Conservation (phyloP, 2,888 invertebrate species). For the Temnothorax unifasciatus region DNA sequence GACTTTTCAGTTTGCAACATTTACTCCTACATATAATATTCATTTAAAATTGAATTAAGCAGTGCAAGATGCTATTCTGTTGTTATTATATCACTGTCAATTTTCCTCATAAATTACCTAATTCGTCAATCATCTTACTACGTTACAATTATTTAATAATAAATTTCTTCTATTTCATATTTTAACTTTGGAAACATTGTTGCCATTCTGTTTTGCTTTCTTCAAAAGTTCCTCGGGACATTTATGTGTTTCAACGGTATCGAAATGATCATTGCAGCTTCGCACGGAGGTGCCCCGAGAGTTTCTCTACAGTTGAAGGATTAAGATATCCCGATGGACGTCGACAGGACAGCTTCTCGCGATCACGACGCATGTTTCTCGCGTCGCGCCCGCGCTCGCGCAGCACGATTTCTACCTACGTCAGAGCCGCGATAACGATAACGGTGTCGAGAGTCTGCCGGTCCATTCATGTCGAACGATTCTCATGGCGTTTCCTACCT, state of each 20-base stretch:
- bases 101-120: background rate
- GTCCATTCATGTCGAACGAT: constrained; percentile 72
- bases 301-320: constrained; percentile 1
- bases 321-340: constrained; percentile 32
- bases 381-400: constrained; percentile 19
- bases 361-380: constrained; percentile 32
- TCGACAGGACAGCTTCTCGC: constrained; percentile 28
- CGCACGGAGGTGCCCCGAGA: background rate
- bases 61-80: background rate
- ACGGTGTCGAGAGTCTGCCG: constrained; percentile 63
- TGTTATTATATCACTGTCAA: background rate
- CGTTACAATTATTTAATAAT: background rate
- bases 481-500: constrained; percentile 63
- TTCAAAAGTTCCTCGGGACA: background rate
- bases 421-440: constrained; percentile 69
- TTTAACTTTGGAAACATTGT: background rate
- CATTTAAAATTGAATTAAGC: background rate
- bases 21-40: background rate
- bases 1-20: background rate
- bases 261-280: background rate
- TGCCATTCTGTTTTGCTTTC: constrained; percentile 19
- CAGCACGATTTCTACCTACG: constrained; percentile 46
- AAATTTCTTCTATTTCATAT: background rate
- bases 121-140: background rate
- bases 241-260: constrained; percentile 24